Conservation (phyloP, 2,888 invertebrate genomes). For the Dolomedes plantarius region DNA sequence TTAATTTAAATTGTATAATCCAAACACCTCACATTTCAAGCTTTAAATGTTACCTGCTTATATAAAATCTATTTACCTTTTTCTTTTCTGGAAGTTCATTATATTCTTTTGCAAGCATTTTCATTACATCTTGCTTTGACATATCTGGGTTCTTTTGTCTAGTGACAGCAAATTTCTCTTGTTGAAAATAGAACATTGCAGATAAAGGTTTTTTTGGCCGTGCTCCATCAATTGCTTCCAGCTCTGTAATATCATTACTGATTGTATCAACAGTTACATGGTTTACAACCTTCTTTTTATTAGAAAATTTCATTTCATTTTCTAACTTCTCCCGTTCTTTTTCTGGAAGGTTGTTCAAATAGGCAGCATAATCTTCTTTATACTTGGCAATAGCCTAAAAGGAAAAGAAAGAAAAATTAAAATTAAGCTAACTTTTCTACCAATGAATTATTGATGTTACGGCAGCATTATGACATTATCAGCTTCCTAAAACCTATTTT, state of each 20-base stretch:
- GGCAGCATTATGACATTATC: too few relatives aligned
- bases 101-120: conserved; percentile 74
- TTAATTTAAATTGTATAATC: too few relatives aligned
- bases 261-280: conserved; percentile 48
- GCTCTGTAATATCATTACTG: conserved; percentile 49
- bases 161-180: conserved; percentile 79
- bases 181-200: conserved; percentile 79
- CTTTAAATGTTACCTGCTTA: too few relatives aligned
- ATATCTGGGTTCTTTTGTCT: conserved; percentile 78
- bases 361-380: conserved; percentile 79
- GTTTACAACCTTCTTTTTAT: conserved; percentile 73
- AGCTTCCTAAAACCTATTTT: too few relatives aligned
- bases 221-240: conserved; percentile 71
- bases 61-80: conserved; percentile 73
- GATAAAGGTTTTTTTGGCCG: conserved; percentile 77
- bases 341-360: conserved; percentile 79
- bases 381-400: conserved; percentile 76
- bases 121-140: conserved; percentile 74
- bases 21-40: too few relatives aligned
- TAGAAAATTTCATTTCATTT: conserved; percentile 77
- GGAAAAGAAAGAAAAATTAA: neutral
- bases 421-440: too few relatives aligned
- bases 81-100: conserved; percentile 74
- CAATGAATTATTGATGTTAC: too few relatives aligned
- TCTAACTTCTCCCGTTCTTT: conserved; percentile 77